These are phyloP conservation scores for Melanchra persicariae DNA, from an alignment of 2,888 invertebrate species.

Conservation along the genomic window DNA sequence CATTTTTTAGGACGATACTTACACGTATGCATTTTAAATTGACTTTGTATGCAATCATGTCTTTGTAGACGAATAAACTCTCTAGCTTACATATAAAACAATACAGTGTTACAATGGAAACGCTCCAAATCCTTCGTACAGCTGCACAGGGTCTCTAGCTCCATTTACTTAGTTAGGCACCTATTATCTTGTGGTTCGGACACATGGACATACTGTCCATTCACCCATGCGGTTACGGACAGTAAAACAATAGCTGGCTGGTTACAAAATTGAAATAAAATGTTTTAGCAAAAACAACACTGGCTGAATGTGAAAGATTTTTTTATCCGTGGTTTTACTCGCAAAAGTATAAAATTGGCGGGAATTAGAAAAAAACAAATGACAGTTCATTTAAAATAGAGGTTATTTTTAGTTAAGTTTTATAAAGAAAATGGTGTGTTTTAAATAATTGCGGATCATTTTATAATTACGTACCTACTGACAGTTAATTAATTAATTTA, in stretches of 20 bases:
- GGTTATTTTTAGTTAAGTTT: background rate
- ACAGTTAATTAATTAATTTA: background rate
- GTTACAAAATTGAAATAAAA: slow-evolving; percentile 8
- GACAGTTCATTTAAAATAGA: background rate
- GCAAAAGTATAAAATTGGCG: slow-evolving; percentile 23
- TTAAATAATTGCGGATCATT: background rate
- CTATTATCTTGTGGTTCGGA: slow-evolving; percentile 76
- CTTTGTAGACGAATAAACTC: too few species aligned
- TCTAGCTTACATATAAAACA: too few species aligned
- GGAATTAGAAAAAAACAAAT: background rate
- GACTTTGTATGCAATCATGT: background rate
- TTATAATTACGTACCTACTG: background rate
- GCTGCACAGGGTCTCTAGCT: slow-evolving; percentile 60
- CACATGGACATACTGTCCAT: slow-evolving; percentile 67
- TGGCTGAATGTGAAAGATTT: slow-evolving; percentile 20
- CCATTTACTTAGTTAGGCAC: slow-evolving; percentile 76
- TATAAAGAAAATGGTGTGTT: background rate
- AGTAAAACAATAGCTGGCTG: slow-evolving; percentile 22
- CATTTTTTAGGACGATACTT: too few species aligned
- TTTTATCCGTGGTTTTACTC: slow-evolving; percentile 16
- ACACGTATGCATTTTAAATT: background rate
- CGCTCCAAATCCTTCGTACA: slow-evolving; percentile 61
- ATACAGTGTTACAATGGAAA: slow-evolving; percentile 67
- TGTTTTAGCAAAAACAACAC: background rate
- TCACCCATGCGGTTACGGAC: slow-evolving; percentile 28